Base-by-base conservation (phyloP, 2,888 invertebrate genomes). In the Drosophila anomelani region DNA sequence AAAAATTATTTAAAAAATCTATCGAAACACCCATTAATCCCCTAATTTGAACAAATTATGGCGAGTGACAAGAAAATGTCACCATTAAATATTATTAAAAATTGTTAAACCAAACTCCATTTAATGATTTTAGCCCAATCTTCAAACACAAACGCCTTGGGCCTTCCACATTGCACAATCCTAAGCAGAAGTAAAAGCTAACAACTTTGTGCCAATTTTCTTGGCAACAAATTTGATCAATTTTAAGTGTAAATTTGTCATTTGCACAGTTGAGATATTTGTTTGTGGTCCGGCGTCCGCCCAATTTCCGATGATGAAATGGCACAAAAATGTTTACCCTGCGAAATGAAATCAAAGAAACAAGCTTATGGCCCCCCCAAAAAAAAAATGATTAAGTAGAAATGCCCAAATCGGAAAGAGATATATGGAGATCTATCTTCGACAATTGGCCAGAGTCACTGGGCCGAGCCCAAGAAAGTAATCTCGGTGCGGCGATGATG, bases 241-340 rank as follows among this genome's bases (percentile, higher is more conserved):
- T 69, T 79, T 73, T 2, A 29, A 64, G 49, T 39, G 61, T 56
- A 59, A 71, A 63, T 68, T 57, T 76, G 38, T 64, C 39, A 69
- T 66, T 75, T 79, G 58, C 53, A 63, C 73, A 53, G 61, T 32
- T 54, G 51, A 34, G 38, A 32, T 53, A 76, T 74, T 74, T 80
- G 41, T 39, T 63, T 63, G 39, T 46, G 29, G 54, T 26, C 32
- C 41, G 15, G 34, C 51, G 64, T 41, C 49, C 71, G 44, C 67
- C 67, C 77, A 84, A 86, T 86, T 79, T 84, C 34, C 32, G 75
- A 76, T 85, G 89, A 89, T 80, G 85, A 85, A 87, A 88, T 81
- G 75, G 59, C 80, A 67, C 74, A 81, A 81, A 81, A 70, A 78
- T 78, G 56, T 68, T 58, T 49, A 55, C 44, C 44, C 36, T 2